Evolutionary conservation across 2,888 invertebrate species (phyloP), one percentile per base, ranked within the genome.

Genomic region (Epinotia brunnichana): DNA sequence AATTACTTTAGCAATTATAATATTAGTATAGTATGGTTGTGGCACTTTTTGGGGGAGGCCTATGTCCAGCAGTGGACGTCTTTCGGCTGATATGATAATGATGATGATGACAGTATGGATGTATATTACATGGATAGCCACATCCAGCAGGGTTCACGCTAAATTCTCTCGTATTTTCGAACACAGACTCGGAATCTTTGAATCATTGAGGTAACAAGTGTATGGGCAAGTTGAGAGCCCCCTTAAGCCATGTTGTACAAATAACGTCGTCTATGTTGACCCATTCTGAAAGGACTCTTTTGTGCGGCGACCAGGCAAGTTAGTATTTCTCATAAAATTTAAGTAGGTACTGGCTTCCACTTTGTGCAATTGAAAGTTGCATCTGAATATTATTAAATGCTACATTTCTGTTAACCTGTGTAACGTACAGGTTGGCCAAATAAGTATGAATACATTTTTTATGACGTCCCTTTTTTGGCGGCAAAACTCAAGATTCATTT

Each of bases 251-350:
- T 81, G 77, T 82, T 81, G 80, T 79, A 81, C 79, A 88, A 89
- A 89, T 87, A 87, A 80, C 84, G 79, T 80, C 79, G 79, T 76
- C 80, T 83, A 79, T 87, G 85, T 87, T 87, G 84, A 86, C 83
- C 83, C 80, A 82, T 80, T 82, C 80, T 78, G 79, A 76, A 78
- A 79, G 78, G 80, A 77, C 78, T 80, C 84, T 83, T 84, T 87
- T 87, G 85, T 87, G 82, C 80, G 82, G 80, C 81, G 80, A 80
- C 80, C 78, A 78, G 75, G 71, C 74, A 75, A 77, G 76, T 79
- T 76, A 77, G 73, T 77, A 75, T 74, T 79, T 76, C 74, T 80
- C 76, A 78, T 77, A 80, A 78, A 80, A 80, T 76, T 77, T 78
- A 83, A 82, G 78, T 62, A 75, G 41, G 35, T 70, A 41, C 63